Evolutionary conservation across 2,113 vertebrate species (phyloP), one percentile per base, ranked within the genome.

Genomic region (Syngnathus floridae): DNA sequence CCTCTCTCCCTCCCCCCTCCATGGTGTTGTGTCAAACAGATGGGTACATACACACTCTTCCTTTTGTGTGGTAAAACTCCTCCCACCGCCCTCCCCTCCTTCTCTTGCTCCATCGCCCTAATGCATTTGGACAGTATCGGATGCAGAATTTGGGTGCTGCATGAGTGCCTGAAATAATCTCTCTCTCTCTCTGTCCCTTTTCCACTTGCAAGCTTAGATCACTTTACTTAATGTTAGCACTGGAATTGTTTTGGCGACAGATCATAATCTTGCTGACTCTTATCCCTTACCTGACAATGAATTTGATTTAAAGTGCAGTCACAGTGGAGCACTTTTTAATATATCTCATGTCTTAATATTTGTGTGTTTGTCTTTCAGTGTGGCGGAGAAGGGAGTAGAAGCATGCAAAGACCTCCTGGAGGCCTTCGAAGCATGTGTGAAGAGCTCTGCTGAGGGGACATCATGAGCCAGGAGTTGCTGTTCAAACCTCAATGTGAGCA

Each of bases 321-420:
- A 16, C 4, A 16, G 0, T 6, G 38, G 38, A 10, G 3, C 48
- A 1, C 7, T 21, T n/a, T 49, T 10, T 49, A 3, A 49, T 21
- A n/a, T 1, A 31, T 31, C 21, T 7, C 1, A 56, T 17, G 26
- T 56, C 26, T 35, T 13, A 16, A 14, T 31, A 1, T 56, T 56
- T 55, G 0, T 16, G 1, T 0, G 10, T 75, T 13, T 72, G 4
- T 69, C 55, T 81, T 78, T 16, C 79, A 92, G 91, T 62, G 72
- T 92, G 74, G 83, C 89, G 31, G 90, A 87, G 70, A 90, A 90
- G 35, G 90, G 89, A 49, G 82, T 68, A 3, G 88, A 86, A 10
- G 87, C 82, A 61, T 92, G 91, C 77, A 90, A 90, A 79, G 89
- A 90, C 10, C 87, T 92, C 76, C 79, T 91, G 76, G 89, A 92